Evolutionary conservation across 2,113 vertebrate species (phyloP).

Genomic region (Charadrius vociferus): DNA sequence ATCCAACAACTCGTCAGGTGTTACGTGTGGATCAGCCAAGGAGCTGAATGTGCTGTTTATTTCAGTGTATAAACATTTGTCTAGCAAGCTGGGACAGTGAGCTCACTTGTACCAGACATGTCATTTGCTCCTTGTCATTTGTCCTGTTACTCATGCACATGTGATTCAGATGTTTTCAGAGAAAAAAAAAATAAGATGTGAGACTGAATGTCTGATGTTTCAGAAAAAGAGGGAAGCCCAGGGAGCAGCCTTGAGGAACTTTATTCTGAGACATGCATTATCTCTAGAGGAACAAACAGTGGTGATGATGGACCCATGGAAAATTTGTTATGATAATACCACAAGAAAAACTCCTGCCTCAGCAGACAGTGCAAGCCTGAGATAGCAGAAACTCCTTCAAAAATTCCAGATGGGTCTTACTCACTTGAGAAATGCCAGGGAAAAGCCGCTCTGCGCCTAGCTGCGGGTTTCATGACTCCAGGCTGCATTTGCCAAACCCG

Average conservation of each 20-base stretch:
- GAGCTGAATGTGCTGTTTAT: neutral
- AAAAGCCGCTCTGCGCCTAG: neutral
- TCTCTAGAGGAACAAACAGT: neutral
- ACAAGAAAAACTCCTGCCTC: neutral
- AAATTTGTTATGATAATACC: neutral
- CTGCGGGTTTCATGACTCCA: accelerated
- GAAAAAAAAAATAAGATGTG: neutral
- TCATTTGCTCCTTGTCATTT: neutral
- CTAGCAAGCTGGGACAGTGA: neutral
- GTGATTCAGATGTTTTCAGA: neutral
- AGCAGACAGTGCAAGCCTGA: neutral
- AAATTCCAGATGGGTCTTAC: neutral
- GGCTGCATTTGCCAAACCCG: neutral
- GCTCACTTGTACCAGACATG: neutral
- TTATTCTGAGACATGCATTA: neutral
- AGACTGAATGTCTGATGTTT: neutral
- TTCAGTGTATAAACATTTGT: neutral
- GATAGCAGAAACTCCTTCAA: neutral
- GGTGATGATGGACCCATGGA: neutral
- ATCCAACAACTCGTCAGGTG: neutral
- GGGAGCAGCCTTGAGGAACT: neutral
- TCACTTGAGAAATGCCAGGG: neutral
- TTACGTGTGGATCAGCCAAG: neutral
- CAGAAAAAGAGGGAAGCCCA: neutral
- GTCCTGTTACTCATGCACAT: neutral